phyloP scores from a whole-genome alignment of 2,888 invertebrate species.

The Octonoba sinensis region DNA sequence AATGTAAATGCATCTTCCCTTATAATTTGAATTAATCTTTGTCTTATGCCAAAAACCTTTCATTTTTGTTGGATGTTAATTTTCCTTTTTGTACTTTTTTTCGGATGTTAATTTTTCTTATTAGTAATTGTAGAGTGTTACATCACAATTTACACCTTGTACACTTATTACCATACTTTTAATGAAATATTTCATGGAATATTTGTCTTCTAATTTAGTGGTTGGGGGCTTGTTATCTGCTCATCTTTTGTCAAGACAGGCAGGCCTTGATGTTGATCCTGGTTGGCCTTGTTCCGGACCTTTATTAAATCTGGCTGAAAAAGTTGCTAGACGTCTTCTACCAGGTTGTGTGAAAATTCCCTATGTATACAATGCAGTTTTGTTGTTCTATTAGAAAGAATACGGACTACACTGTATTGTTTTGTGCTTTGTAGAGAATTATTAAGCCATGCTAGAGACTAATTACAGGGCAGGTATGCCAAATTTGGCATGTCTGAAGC shows the following conservation, averaged over 20 bases:
- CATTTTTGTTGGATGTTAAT: no score
- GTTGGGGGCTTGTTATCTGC: constrained; percentile 96
- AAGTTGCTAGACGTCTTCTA: constrained; percentile 90
- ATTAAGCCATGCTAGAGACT: no score
- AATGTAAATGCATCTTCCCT: no score
- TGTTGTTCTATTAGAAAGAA: no score
- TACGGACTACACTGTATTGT: no score
- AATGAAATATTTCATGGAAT: background rate
- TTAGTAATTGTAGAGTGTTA: background rate
- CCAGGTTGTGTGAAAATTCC: constrained; percentile 73
- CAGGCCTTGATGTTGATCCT: constrained; percentile 84
- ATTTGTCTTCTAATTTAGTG: constrained; percentile 73
- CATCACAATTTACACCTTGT: background rate
- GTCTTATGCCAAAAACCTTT: no score
- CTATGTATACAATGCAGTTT: background rate
- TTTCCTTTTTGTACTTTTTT: no score
- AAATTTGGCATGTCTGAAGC: no score
- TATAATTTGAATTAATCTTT: no score
- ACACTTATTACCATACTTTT: background rate
- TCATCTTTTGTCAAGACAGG: constrained; percentile 89
- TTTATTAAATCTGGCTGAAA: constrained; percentile 90
- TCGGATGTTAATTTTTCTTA: no score
- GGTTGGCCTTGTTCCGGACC: constrained; percentile 99
- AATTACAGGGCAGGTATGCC: no score
- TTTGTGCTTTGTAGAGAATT: no score